These are phyloP conservation scores for Acromyrmex charruanus DNA, from an alignment of 1,140 invertebrate species.

Conservation along the genomic window DNA sequence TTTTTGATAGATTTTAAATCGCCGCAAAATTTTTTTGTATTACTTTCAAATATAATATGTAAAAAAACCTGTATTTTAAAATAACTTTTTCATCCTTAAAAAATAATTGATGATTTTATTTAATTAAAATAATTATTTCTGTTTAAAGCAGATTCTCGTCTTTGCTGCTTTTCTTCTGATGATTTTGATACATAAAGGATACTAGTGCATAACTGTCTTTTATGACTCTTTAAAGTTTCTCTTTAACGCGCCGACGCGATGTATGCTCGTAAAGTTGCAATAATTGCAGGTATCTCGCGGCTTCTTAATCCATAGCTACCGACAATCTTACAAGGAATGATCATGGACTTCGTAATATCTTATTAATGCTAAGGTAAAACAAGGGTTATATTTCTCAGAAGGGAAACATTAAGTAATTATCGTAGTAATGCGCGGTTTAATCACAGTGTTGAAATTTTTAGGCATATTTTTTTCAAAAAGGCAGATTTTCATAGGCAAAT, in stretches of 20 bases:
- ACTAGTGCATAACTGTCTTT: not conserved
- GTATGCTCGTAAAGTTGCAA: slow-evolving; percentile 40
- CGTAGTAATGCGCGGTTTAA: not conserved
- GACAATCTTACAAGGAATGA: slow-evolving; percentile 31
- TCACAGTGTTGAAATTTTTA: not conserved
- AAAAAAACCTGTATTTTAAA: too few relatives aligned
- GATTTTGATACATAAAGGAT: not conserved
- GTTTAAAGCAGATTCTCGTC: not conserved
- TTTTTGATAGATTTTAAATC: too few relatives aligned
- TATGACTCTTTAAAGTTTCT: not conserved
- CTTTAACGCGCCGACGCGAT: not conserved
- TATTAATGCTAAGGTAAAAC: slow-evolving; percentile 15
- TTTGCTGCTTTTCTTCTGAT: not conserved
- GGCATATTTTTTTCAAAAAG: not conserved
- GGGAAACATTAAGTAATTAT: slow-evolving; percentile 5
- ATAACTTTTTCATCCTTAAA: not conserved
- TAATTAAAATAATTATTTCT: not conserved
- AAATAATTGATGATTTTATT: not conserved
- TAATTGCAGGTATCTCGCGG: slow-evolving; percentile 38
- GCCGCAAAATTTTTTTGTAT: too few relatives aligned
- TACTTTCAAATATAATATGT: too few relatives aligned
- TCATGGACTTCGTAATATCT: slow-evolving; percentile 29
- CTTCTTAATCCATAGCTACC: slow-evolving; percentile 34
- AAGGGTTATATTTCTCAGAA: not conserved
- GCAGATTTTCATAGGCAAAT: too few relatives aligned